phyloP scores from a whole-genome alignment of 2,113 vertebrate genomes.

The Megaceryle maxima region DNA sequence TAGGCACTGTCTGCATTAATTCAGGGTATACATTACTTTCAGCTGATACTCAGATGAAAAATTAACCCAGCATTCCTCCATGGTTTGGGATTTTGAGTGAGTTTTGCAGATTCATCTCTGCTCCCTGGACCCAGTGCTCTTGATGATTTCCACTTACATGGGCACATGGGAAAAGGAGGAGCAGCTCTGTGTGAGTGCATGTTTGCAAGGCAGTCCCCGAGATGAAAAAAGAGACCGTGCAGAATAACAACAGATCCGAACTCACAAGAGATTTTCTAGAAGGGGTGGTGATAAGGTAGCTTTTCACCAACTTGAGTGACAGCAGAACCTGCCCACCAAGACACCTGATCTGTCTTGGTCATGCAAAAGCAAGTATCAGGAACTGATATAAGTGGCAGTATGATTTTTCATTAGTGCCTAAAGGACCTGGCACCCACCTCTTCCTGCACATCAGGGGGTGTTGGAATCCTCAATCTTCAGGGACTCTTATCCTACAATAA shows the following conservation, averaged over 20 bases:
- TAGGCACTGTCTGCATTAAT: constrained; percentile 66
- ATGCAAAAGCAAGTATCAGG: not conserved
- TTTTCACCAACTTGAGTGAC: not conserved
- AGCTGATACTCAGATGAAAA: constrained; percentile 48
- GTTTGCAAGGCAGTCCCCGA: not conserved
- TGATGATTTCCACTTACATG: not conserved
- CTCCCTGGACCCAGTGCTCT: not conserved
- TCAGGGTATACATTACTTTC: constrained; percentile 61
- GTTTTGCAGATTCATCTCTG: not conserved
- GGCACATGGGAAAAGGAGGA: not conserved
- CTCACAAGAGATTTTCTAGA: not conserved
- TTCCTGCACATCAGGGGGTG: not conserved
- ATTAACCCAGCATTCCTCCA: constrained; percentile 43
- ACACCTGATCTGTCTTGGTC: not conserved
- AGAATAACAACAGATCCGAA: not conserved
- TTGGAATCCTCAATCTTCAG: not conserved
- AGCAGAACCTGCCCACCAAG: not conserved
- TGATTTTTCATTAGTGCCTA: not conserved
- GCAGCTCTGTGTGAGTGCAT: not conserved
- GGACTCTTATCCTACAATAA: not conserved
- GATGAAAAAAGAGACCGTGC: not conserved
- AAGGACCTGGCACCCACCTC: not conserved
- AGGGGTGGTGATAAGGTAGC: not conserved
- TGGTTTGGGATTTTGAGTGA: not conserved
- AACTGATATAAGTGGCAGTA: not conserved